Evolutionary conservation across 2,797 vertebrate species (phyloP).

Genomic region (Tadarida brasiliensis): DNA sequence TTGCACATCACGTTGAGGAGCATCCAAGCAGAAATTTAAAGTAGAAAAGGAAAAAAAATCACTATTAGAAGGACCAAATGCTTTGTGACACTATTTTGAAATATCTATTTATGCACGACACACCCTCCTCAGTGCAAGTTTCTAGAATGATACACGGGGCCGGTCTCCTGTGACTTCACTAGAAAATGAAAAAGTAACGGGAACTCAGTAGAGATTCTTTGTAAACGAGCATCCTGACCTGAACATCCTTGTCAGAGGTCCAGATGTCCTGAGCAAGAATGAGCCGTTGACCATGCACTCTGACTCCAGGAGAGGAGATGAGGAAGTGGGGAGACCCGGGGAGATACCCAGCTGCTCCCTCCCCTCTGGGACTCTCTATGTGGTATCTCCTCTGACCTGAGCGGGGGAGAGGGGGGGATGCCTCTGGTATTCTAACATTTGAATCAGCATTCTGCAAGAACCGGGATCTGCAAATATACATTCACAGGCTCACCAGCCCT

Average conservation of each 20-base stretch:
- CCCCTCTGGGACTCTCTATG: neutral
- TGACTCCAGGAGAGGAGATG: neutral
- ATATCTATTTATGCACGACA: neutral
- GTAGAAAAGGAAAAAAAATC: neutral
- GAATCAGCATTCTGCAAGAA: neutral
- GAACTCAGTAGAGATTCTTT: neutral
- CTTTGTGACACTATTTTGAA: constrained; percentile 4
- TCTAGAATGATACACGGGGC: neutral
- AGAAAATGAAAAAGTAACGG: neutral
- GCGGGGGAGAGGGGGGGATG: too few relatives aligned
- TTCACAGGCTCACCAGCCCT: neutral
- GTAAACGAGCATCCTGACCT: neutral
- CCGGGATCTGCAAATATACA: neutral
- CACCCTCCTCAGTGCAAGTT: neutral
- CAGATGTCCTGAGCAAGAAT: neutral
- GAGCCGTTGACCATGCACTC: neutral
- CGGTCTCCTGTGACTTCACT: neutral
- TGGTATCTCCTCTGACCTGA: neutral
- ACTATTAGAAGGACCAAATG: neutral
- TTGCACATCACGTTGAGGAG: neutral
- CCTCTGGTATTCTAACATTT: neutral
- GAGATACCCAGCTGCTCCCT: neutral
- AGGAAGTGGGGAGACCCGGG: neutral
- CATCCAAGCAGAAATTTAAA: neutral
- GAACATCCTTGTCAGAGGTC: neutral